These are phyloP conservation scores for Sminthurinus aureus DNA, from an alignment of 2,888 invertebrate species.

Conservation along the genomic window DNA sequence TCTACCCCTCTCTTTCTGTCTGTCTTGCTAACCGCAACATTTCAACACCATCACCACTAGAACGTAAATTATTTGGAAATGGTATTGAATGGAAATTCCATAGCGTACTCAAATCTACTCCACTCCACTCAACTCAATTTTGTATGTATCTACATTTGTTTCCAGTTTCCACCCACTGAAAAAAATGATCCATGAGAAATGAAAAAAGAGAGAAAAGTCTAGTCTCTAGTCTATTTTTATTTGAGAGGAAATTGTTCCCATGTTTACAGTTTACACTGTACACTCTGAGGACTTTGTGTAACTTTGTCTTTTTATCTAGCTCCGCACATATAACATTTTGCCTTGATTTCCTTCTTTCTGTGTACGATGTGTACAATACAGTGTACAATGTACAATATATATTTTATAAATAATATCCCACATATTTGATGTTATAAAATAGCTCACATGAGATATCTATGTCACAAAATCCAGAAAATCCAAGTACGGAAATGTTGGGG, in stretches of 20 bases:
- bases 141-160: no score
- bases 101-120: slow-evolving; percentile 17
- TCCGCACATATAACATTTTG: background rate
- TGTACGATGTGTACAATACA: no score
- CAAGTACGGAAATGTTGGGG: no score
- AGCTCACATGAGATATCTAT: no score
- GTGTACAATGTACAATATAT: no score
- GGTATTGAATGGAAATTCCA: slow-evolving; percentile 36
- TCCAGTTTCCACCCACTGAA: no score
- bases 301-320: background rate
- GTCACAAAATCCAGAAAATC: no score
- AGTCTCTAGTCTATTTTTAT: background rate
- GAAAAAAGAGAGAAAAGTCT: background rate
- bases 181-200: background rate
- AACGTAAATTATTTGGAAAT: slow-evolving; percentile 35
- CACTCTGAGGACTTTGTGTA: background rate
- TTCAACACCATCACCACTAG: slow-evolving; percentile 34
- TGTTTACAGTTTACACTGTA: background rate
- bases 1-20: no score
- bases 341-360: no score
- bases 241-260: background rate
- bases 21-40: slow-evolving; percentile 23
- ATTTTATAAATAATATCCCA: no score
- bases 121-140: background rate
- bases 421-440: no score